A percentile compares a stretch with the other conserved stretches of the same genome.
Conservation (phyloP, 1,140 invertebrate species). For the Musca vetustissima region DNA sequence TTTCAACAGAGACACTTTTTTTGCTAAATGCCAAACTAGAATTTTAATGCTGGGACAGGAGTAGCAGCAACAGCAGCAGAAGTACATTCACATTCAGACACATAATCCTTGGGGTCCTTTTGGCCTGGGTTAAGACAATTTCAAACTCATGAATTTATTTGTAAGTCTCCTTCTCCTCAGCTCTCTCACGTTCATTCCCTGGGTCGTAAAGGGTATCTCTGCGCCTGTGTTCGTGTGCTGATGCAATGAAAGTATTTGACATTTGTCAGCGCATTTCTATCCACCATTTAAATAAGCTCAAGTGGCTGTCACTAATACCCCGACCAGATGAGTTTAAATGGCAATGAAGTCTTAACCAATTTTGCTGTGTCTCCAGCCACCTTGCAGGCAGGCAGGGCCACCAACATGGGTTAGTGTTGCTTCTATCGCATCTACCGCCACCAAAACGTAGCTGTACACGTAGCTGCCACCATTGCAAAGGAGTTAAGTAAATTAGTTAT, state of each 20-base stretch:
- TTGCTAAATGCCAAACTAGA: no score
- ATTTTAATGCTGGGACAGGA: no score
- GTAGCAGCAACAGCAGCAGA: no score
- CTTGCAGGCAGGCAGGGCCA: neutral
- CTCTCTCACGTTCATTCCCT: no score
- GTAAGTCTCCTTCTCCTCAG: no score
- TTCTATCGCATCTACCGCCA: no score
- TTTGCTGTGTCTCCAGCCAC: neutral
- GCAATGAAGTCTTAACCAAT: neutral
- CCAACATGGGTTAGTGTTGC: neutral
- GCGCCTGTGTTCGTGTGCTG: neutral
- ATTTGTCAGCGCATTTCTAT: conserved; percentile 20
- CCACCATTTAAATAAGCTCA: conserved; percentile 18
- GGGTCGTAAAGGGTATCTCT: no score
- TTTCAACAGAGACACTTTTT: no score
- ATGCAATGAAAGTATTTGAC: conserved; percentile 21
- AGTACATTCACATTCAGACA: neutral
- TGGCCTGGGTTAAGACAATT: neutral
- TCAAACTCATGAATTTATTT: no score
- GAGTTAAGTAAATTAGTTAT: conserved; percentile 20
- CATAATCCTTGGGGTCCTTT: conserved; percentile 18
- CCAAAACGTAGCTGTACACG: no score
- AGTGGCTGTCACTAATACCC: conserved; percentile 19
- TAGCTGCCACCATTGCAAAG: neutral
- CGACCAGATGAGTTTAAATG: conserved; percentile 9